Evolutionary conservation across 2,888 invertebrate genomes (phyloP).

Genomic region (Cacoxenus indagator): DNA sequence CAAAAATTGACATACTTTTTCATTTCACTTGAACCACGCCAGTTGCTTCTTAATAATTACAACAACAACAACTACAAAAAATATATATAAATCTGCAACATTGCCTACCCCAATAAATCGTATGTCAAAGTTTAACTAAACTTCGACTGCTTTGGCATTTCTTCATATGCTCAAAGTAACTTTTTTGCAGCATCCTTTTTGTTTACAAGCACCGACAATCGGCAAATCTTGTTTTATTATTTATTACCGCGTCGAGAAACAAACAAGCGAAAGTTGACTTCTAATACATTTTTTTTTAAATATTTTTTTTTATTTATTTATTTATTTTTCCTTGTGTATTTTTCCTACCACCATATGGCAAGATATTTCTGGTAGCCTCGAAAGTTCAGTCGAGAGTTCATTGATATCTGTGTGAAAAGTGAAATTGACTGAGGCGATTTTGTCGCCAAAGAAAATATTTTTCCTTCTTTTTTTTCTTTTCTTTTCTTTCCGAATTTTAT

Average conservation of each 20-base stretch:
- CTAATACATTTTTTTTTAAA: constrained; percentile 16
- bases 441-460: neutral
- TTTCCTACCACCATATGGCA: neutral
- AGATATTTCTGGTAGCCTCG: neutral
- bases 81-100: too few relatives aligned
- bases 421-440: constrained; percentile 37
- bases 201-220: neutral
- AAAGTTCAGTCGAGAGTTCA: constrained; percentile 53
- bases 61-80: too few relatives aligned
- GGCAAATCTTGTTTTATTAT: constrained; percentile 35
- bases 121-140: constrained; percentile 61
- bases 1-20: constrained; percentile 13
- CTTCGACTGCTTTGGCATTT: neutral
- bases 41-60: too few relatives aligned
- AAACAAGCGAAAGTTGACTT: constrained; percentile 61
- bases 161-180: neutral
- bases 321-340: neutral
- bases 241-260: constrained; percentile 49
- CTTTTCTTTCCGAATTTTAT: too few relatives aligned
- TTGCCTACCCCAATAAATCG: neutral
- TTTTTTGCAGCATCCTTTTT: neutral
- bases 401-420: constrained; percentile 55
- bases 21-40: too few relatives aligned
- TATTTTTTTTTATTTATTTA: neutral
- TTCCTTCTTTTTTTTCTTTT: too few relatives aligned